These are phyloP conservation scores for Albula glossodonta DNA, from an alignment of 2,113 vertebrate genomes.

Conservation along the genomic window DNA sequence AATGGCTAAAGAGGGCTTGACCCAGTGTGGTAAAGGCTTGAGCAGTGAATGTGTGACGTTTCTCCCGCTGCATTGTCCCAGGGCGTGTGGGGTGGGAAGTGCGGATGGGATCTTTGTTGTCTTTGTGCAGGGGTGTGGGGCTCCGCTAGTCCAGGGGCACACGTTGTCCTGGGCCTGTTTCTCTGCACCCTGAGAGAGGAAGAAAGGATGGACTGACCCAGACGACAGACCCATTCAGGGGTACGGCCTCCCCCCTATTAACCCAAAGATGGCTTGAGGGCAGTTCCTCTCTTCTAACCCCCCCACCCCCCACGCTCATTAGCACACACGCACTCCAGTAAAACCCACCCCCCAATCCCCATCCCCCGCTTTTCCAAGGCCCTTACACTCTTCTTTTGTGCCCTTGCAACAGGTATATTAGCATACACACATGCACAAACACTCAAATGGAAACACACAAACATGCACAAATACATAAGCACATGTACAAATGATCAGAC, in stretches of 20 bases:
- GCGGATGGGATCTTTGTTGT: conserved; percentile 43
- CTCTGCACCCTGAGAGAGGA: conserved; percentile 32
- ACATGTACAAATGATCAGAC: neutral
- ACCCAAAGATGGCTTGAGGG: conserved; percentile 14
- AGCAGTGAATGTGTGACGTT: conserved; percentile 53
- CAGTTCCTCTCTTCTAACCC: neutral
- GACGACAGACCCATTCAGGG: conserved; percentile 23
- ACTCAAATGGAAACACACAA: conserved; percentile 8
- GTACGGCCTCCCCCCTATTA: neutral
- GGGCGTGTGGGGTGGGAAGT: conserved; percentile 41
- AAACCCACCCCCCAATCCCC: neutral
- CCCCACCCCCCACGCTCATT: neutral
- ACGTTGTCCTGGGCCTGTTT: conserved; percentile 41
- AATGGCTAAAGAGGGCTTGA: conserved; percentile 70
- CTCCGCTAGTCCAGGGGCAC: conserved; percentile 35
- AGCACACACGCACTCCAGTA: neutral
- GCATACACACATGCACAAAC: conserved; percentile 5
- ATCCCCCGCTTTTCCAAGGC: neutral
- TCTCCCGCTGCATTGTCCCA: conserved; percentile 47
- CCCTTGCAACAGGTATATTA: neutral
- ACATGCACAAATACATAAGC: conserved; percentile 8
- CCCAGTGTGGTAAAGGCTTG: conserved; percentile 56
- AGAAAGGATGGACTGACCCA: conserved; percentile 38
- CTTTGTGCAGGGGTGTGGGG: conserved; percentile 34
- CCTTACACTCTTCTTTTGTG: neutral